Conservation (phyloP, 2,113 vertebrate genomes). For the Clarias batrachus region DNA sequence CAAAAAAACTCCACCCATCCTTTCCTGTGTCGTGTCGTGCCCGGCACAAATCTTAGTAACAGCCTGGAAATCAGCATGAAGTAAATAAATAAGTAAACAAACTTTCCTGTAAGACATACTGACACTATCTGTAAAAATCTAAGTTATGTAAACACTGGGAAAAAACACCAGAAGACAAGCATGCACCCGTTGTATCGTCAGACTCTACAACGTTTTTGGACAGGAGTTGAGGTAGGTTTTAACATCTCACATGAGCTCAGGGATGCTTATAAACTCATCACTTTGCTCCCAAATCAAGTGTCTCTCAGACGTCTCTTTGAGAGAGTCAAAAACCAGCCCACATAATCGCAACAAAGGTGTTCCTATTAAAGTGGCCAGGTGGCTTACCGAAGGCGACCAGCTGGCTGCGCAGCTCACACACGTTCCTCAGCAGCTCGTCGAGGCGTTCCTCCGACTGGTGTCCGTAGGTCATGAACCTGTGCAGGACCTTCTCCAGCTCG, state of each 20-base stretch:
- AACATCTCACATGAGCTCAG: neutral
- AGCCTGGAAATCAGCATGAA: neutral
- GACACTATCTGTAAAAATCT: slow-evolving; percentile 8
- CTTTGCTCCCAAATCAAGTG: too few relatives aligned
- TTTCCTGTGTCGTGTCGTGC: neutral
- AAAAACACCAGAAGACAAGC: neutral
- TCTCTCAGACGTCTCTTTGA: neutral
- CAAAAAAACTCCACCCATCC: neutral
- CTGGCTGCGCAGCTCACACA: slow-evolving; percentile 82
- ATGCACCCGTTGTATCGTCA: neutral
- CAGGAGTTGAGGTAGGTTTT: neutral
- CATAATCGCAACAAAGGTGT: neutral
- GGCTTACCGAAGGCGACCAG: slow-evolving; percentile 78
- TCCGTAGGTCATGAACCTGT: slow-evolving; percentile 84
- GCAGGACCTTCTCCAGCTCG: slow-evolving; percentile 88
- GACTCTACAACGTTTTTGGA: neutral
- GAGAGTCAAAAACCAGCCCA: neutral
- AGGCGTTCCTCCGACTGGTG: slow-evolving; percentile 86
- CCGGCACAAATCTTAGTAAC: neutral
- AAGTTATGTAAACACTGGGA: slow-evolving; percentile 2
- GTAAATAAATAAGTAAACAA: neutral
- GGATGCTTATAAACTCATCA: neutral
- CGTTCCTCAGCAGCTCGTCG: slow-evolving; percentile 82
- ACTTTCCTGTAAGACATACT: neutral
- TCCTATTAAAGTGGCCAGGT: neutral